Base-by-base conservation (phyloP, 1,140 invertebrate genomes). In the Drosophila virilis region DNA sequence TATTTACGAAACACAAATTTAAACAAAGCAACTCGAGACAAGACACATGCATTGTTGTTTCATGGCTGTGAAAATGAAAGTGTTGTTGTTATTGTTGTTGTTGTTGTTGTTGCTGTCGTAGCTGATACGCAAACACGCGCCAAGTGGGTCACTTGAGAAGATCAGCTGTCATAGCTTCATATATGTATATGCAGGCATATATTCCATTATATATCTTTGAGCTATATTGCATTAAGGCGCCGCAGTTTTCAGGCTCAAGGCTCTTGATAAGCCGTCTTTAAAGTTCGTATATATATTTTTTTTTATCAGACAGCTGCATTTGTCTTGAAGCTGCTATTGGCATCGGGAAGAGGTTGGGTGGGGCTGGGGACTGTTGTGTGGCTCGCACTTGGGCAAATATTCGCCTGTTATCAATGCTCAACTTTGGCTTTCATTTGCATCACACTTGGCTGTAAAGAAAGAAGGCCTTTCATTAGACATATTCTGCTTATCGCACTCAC, bases 101-200 rank as follows among this genome's bases (percentile, higher is more conserved):
- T 7, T 61, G 40, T 28, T 67, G 61, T 42, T 59, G 76, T 7
- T 61, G 43, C 8, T 58, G 40, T 28, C 60, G 61, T 48, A 52
- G 76, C 70, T 58, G 77, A 79, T 70, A 82, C 42, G 62, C 76
- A 68, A 79, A 72, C 68, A 73, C 45, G 50, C 57, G 67, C 64
- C 73, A 89, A 89, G 84, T 89, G 84, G 84, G 84, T 89, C 84
- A 89, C 84, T 90, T 89, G 84, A 75, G 76, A 67, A 84, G 84
- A 90, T 89, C 84, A 89, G 84, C 84, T 84, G 84, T 89, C 78
- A 70, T 32, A 51, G 38, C 40, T 43, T 1, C 15, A 4, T 45
- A 45, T 15, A 4, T 45, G 17, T 15, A 45, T 45, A 51, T 37
- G 37, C 54, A 22, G 60, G 48, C 37, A 42, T 42, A 17, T 50